These are phyloP conservation scores for Lophochroa leadbeateri DNA, from an alignment of 2,113 vertebrate genomes.

Conservation along the genomic window DNA sequence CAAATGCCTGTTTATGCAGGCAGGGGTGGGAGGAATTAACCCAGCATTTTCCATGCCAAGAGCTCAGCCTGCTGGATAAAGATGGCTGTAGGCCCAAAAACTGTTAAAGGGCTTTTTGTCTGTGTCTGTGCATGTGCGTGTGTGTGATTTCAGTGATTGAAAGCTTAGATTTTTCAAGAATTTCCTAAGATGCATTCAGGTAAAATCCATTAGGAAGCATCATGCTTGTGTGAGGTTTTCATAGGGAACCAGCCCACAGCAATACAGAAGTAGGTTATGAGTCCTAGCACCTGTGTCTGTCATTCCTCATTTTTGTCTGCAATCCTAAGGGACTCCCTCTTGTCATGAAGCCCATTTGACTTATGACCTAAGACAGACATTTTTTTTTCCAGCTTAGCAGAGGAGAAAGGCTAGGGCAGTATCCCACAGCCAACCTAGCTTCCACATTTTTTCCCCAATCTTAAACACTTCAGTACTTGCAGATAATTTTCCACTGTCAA, in stretches of 20 bases:
- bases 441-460: background rate
- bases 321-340: background rate
- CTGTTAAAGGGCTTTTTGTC: background rate
- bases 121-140: background rate
- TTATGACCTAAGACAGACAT: background rate
- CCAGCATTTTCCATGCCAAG: background rate
- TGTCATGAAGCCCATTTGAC: conserved; percentile 7
- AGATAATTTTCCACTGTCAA: background rate
- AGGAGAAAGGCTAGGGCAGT: conserved; percentile 17
- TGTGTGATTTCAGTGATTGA: background rate
- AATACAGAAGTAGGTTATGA: background rate
- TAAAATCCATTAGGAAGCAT: background rate
- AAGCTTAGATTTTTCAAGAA: background rate
- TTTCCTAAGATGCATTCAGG: background rate
- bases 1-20: background rate
- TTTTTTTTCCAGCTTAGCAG: background rate
- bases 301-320: background rate
- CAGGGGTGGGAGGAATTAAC: background rate
- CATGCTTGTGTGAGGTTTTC: background rate
- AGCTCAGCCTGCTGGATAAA: background rate
- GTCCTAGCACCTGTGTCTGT: background rate
- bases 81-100: background rate
- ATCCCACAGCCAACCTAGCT: background rate
- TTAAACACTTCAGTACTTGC: background rate
- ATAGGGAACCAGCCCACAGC: background rate